Percentiles rank a stretch among this genome's conserved stretches.
Evolutionary conservation across 2,113 vertebrate genomes (phyloP).

Genomic region (Apaloderma vittatum): DNA sequence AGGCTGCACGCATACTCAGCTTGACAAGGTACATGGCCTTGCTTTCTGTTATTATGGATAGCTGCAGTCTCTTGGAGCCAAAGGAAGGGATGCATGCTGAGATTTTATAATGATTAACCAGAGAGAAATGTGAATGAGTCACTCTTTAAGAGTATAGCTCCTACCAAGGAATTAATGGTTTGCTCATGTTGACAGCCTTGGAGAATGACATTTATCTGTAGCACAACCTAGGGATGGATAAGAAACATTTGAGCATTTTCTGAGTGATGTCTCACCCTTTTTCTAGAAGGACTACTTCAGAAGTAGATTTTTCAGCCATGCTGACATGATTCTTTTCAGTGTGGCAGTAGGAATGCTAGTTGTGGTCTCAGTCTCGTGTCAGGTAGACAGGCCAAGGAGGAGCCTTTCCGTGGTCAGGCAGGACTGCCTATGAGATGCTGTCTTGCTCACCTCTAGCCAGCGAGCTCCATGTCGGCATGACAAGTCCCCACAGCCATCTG

Average conservation of each 20-base stretch:
- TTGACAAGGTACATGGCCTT: slow-evolving; percentile 29
- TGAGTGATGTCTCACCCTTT: background rate
- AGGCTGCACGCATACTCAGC: background rate
- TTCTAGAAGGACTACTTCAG: background rate
- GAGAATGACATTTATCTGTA: slow-evolving; percentile 25
- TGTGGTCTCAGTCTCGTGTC: background rate
- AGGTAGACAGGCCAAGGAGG: background rate
- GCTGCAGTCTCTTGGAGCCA: slow-evolving; percentile 11
- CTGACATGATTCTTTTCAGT: background rate
- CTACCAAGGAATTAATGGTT: background rate
- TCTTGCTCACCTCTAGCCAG: background rate
- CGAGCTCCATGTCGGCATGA: background rate
- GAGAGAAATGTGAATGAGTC: slow-evolving; percentile 20
- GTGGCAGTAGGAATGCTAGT: background rate
- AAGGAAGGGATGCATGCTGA: background rate
- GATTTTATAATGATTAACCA: slow-evolving; percentile 42
- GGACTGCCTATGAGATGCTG: background rate
- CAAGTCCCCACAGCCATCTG: background rate
- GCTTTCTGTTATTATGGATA: slow-evolving; percentile 29
- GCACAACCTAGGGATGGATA: background rate
- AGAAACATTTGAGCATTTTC: background rate
- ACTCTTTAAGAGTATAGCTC: background rate
- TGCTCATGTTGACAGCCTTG: slow-evolving; percentile 3
- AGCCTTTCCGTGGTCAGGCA: background rate
- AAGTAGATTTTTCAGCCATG: background rate